Percentiles rank a stretch among this genome's conserved stretches.
phyloP scores from a whole-genome alignment of 2,888 invertebrate species.

The Nebria brevicollis region DNA sequence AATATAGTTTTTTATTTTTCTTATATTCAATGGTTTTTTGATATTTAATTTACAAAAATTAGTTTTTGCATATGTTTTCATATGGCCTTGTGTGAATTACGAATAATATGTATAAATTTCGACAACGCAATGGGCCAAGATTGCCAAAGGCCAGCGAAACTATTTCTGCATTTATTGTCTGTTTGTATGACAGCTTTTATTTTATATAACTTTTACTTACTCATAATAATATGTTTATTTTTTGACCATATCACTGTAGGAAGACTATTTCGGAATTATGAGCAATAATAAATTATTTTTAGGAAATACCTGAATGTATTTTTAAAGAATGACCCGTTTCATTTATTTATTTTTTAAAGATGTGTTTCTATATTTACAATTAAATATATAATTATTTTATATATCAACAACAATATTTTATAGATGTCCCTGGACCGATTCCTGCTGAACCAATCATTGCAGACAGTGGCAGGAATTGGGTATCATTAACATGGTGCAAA shows the following conservation, averaged over 20 bases:
- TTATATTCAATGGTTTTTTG: no score
- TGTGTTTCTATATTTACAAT: no score
- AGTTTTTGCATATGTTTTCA: background rate
- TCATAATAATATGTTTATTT: background rate
- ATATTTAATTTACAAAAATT: background rate
- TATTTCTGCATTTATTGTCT: background rate
- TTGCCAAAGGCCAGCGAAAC: background rate
- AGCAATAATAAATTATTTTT: no score
- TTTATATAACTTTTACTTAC: background rate
- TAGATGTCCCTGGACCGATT: conserved; percentile 86
- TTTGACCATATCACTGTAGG: background rate
- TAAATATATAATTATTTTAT: background rate
- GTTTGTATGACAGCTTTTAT: background rate
- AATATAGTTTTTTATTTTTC: no score
- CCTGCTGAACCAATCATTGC: conserved; percentile 78
- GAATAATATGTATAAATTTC: background rate
- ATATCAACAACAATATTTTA: conserved; percentile 50
- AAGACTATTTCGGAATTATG: background rate
- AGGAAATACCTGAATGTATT: no score
- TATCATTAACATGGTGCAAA: conserved; percentile 86
- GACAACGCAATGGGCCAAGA: background rate
- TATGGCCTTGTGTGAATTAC: background rate
- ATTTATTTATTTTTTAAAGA: no score
- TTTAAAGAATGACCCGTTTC: no score
- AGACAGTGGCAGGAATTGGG: conserved; percentile 87